phyloP scores from a whole-genome alignment of 1,140 invertebrate species.

The Sitophilus oryzae region DNA sequence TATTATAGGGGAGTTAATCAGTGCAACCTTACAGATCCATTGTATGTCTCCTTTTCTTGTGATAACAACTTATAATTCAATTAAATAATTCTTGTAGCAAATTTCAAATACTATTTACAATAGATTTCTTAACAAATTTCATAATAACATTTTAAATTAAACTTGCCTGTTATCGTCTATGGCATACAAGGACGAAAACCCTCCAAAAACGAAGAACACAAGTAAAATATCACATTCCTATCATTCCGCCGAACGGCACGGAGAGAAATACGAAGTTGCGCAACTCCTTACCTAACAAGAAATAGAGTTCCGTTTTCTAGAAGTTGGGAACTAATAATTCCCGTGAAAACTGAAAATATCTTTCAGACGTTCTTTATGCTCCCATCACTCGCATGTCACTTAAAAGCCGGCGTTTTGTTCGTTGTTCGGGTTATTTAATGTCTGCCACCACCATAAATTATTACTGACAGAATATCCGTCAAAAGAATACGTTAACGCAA shows the following conservation, averaged over 20 bases:
- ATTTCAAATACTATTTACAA: too few relatives aligned
- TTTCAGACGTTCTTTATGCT: constrained; percentile 11
- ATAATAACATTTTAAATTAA: neutral
- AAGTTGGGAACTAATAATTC: neutral
- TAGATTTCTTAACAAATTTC: too few relatives aligned
- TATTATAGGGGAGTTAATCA: too few relatives aligned
- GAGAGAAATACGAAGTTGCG: neutral
- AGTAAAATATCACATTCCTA: neutral
- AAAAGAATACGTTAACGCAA: constrained; percentile 9
- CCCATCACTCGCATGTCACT: constrained; percentile 7
- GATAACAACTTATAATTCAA: too few relatives aligned
- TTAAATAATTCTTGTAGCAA: too few relatives aligned
- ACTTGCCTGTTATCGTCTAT: neutral
- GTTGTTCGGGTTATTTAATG: neutral
- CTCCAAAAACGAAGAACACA: neutral
- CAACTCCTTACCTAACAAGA: neutral
- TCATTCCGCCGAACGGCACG: neutral
- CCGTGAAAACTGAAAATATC: constrained; percentile 8
- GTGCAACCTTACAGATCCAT: too few relatives aligned
- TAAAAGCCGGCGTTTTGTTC: neutral
- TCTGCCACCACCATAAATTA: constrained; percentile 10
- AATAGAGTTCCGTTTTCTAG: neutral
- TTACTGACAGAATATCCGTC: constrained; percentile 9
- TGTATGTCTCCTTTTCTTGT: too few relatives aligned
- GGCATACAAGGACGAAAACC: neutral